phyloP scores from a whole-genome alignment of 2,113 vertebrate species.

The Dromaius novaehollandiae region DNA sequence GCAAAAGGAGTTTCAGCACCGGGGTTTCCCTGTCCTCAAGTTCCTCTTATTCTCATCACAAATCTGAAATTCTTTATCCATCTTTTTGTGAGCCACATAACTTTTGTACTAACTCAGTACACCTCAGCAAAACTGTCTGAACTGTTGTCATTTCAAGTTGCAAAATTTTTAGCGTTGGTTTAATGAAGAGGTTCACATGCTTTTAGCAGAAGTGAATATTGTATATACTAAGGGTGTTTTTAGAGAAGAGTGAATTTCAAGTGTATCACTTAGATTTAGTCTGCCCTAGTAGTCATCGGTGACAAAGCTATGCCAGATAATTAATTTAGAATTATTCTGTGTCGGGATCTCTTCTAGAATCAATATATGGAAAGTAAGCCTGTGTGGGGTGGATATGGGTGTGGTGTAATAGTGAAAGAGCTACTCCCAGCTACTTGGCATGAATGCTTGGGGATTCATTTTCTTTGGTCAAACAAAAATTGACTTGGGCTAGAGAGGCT shows the following conservation, averaged over 20 bases:
- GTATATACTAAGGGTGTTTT: neutral
- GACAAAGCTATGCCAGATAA: slow-evolving; percentile 23
- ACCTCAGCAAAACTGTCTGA: neutral
- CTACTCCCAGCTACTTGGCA: slow-evolving; percentile 65
- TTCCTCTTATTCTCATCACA: neutral
- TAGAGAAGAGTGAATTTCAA: neutral
- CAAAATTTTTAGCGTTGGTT: neutral
- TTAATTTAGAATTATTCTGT: slow-evolving; percentile 22
- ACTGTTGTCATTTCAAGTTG: neutral
- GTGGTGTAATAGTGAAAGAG: slow-evolving; percentile 65
- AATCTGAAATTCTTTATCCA: neutral
- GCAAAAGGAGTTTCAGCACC: neutral
- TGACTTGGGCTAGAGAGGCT: neutral
- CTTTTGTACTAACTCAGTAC: neutral
- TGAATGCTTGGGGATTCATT: slow-evolving; percentile 46
- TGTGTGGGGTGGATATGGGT: slow-evolving; percentile 62
- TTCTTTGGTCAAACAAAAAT: slow-evolving; percentile 57
- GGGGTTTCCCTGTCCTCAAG: neutral
- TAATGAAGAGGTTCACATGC: neutral
- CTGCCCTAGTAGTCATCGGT: slow-evolving; percentile 21
- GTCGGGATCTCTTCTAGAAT: slow-evolving; percentile 41
- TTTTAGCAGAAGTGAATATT: neutral
- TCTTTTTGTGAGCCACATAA: neutral
- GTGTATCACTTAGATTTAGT: slow-evolving; percentile 21
- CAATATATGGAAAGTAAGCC: slow-evolving; percentile 49